Conservation (phyloP, 1,140 invertebrate species). For the Campoletis sonorensis region DNA sequence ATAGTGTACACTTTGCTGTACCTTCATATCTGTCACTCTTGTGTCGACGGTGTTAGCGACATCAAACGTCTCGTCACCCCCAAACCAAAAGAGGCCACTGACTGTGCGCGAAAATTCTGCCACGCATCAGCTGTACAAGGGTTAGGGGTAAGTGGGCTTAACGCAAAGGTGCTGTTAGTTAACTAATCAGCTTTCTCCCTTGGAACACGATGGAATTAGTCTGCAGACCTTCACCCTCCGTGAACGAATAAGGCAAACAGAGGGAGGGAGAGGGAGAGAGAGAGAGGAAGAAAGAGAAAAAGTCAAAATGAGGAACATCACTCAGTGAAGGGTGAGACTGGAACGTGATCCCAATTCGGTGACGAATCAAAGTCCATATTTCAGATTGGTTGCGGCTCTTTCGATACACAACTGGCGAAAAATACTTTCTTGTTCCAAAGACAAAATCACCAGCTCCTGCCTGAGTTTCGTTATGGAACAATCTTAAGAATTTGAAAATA, state of each 20-base stretch:
- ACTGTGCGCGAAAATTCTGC: conserved; percentile 23
- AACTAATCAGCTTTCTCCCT: conserved; percentile 42
- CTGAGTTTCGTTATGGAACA: too few species aligned
- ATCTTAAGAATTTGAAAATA: too few species aligned
- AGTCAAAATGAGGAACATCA: neutral
- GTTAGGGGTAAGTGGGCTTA: conserved; percentile 13
- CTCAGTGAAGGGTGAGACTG: conserved; percentile 36
- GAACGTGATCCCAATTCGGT: conserved; percentile 20
- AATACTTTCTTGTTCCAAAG: conserved; percentile 4
- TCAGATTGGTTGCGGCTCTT: neutral
- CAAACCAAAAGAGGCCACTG: conserved; percentile 38
- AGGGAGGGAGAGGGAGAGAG: conserved; percentile 1
- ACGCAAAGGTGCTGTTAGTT: conserved; percentile 43
- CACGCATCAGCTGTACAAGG: neutral
- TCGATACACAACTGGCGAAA: neutral
- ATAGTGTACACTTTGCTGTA: neutral
- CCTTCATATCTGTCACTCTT: conserved; percentile 25
- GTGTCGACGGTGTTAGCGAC: conserved; percentile 20
- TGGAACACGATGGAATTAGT: conserved; percentile 25
- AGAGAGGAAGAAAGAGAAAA: too few species aligned
- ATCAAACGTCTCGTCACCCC: conserved; percentile 38
- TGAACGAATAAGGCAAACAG: conserved; percentile 1
- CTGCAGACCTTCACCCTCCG: neutral
- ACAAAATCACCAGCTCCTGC: too few species aligned
- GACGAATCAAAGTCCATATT: neutral